Conservation (phyloP, 2,888 invertebrate genomes). For the Allolobophora icterica region DNA sequence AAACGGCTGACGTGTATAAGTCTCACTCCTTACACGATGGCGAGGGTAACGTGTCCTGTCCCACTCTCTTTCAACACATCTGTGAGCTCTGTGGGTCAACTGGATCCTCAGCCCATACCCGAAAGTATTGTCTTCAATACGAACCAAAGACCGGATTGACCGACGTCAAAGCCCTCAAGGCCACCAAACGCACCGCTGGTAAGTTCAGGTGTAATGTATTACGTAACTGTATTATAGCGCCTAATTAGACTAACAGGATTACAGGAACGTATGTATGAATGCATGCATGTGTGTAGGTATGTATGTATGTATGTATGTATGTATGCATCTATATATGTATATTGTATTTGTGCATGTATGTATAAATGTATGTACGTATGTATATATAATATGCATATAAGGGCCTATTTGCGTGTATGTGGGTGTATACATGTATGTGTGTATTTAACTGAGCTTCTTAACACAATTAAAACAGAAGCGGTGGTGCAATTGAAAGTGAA, state of each 20-base stretch:
- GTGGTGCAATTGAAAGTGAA: too few species aligned
- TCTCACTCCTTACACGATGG: background rate
- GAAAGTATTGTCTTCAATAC: background rate
- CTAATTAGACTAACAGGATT: too few species aligned
- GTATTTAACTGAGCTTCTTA: too few species aligned
- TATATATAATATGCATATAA: too few species aligned
- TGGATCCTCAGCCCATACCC: conserved; percentile 15
- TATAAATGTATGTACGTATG: too few species aligned
- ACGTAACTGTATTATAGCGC: background rate
- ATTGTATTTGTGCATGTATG: too few species aligned
- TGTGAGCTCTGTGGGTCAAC: conserved; percentile 25
- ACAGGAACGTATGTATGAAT: conserved; percentile 19
- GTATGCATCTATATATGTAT: too few species aligned
- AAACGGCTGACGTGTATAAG: background rate
- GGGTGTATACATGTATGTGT: too few species aligned
- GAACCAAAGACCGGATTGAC: background rate
- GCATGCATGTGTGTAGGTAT: conserved; percentile 29
- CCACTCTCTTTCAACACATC: background rate
- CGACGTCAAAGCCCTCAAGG: background rate
- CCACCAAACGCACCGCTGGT: background rate
- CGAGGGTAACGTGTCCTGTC: background rate
- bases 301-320: conserved; percentile 26
- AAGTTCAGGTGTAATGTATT: background rate
- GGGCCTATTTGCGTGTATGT: too few species aligned
- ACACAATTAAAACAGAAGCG: too few species aligned